Base-by-base conservation (phyloP, 1,140 invertebrate species). In the Leptopilina clavipes region DNA sequence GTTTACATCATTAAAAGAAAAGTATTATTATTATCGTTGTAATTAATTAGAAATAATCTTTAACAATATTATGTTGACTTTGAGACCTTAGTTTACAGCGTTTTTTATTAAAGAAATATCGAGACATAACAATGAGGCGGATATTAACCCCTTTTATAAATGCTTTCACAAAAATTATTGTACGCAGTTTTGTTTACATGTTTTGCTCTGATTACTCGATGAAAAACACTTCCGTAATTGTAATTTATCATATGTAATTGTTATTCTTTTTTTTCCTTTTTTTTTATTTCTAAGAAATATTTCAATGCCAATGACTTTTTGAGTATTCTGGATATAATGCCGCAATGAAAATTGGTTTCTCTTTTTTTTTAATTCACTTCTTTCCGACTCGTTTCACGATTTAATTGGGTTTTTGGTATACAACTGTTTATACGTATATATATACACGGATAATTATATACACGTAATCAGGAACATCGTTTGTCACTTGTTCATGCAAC, bases 381-480 rank as follows among this genome's bases (percentile, higher is more conserved):
- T 48, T 9, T 40, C 5, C 11, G 44, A n/a, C n/a, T n/a, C n/a
- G 44, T 48, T 40, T 40, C 8, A 48, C 44, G 44, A 48, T 48
- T 48, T 14, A 48, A 14, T 3, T 10, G 1, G 2, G 7, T 40
- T 40, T 40, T 40, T 9, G 5, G 37, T 40, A 31, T 31, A 0
- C 37, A 40, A 40, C 37, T 40, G 37, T 59, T n/a, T n/a, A n/a
- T n/a, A n/a, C n/a, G n/a, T n/a, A n/a, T n/a, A n/a, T n/a, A n/a
- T n/a, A n/a, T n/a, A n/a, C n/a, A 19, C 9, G 25, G 56, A 25
- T 59, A 59, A 59, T 59, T 8, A 59, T 59, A 59, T 59, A 59
- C 17, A 54, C 52, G 37, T 40, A 54, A 25, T 59, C 18, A 59
- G 19, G 11, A 22, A 22, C 1, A 12, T 22, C 56, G 22, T 5